Conservation (phyloP, 1,140 invertebrate species). For the Drosophila auraria region DNA sequence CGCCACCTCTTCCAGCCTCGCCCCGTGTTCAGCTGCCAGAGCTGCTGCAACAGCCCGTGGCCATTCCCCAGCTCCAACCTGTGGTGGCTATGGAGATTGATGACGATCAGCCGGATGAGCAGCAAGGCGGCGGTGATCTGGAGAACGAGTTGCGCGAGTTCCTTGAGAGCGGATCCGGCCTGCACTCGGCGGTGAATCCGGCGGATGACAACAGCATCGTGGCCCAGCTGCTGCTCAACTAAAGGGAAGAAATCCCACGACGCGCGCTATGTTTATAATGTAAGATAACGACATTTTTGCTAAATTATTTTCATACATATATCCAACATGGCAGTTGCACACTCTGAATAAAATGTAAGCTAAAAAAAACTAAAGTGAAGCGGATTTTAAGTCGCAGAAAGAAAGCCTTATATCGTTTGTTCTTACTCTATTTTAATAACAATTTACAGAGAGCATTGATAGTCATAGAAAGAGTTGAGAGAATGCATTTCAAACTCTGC, state of each 20-base stretch:
- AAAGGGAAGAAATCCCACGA: conserved; percentile 4
- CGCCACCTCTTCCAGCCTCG: conserved; percentile 72
- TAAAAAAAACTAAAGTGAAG: conserved; percentile 19
- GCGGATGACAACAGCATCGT: conserved; percentile 74
- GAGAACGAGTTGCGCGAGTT: conserved; percentile 90
- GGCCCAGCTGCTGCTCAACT: conserved; percentile 69
- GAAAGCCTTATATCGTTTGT: too few relatives aligned
- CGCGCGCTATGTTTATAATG: conserved; percentile 62
- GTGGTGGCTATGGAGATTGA: conserved; percentile 79
- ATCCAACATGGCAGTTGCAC: conserved; percentile 37
- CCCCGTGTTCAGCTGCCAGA: conserved; percentile 74
- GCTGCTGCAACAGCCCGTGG: conserved; percentile 77
- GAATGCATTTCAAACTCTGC: too few relatives aligned
- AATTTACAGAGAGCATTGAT: too few relatives aligned
- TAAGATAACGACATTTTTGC: conserved; percentile 43
- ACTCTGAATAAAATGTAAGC: conserved; percentile 59
- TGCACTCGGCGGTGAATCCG: conserved; percentile 62
- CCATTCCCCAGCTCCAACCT: conserved; percentile 68
- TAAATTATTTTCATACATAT: conserved; percentile 69
- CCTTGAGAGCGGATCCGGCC: conserved; percentile 86
- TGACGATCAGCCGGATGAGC: conserved; percentile 64
- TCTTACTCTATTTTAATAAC: too few relatives aligned
- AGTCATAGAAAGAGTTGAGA: too few relatives aligned
- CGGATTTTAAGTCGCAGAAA: too few relatives aligned
- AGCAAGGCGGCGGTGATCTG: conserved; percentile 86